These are phyloP conservation scores for Alaudala cheleensis DNA, from an alignment of 2,113 vertebrate genomes.

Conservation along the genomic window DNA sequence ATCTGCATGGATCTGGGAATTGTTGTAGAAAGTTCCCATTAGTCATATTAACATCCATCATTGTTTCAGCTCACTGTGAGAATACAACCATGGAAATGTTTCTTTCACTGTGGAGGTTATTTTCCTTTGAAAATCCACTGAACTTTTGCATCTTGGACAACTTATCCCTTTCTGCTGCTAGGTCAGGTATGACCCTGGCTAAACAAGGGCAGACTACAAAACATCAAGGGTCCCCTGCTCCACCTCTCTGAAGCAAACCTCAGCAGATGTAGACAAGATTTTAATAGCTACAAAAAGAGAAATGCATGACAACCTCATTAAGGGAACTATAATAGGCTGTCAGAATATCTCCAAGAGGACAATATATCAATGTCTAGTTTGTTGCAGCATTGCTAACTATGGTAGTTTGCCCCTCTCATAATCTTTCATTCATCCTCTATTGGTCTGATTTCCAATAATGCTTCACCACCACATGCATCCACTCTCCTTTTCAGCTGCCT, in stretches of 20 bases:
- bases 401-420: constrained; percentile 60
- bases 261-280: constrained; percentile 80
- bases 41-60: constrained; percentile 52
- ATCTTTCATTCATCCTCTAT: constrained; percentile 72
- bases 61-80: constrained; percentile 33
- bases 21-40: constrained; percentile 31
- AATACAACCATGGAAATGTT: constrained; percentile 3
- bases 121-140: constrained; percentile 18
- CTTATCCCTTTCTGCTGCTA: background rate
- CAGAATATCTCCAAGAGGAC: constrained; percentile 70
- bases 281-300: constrained; percentile 79
- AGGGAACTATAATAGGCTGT: constrained; percentile 70
- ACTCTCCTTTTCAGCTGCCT: constrained; percentile 79
- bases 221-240: background rate
- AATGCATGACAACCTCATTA: constrained; percentile 82
- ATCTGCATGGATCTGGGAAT: constrained; percentile 41
- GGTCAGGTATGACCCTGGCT: background rate
- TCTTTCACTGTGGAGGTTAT: constrained; percentile 7
- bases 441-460: constrained; percentile 71
- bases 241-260: constrained; percentile 55
- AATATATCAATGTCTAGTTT: constrained; percentile 77
- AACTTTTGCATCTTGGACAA: constrained; percentile 9
- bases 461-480: constrained; percentile 72
- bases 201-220: background rate
- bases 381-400: constrained; percentile 60